Percentiles rank a stretch among this genome's conserved stretches.
Evolutionary conservation across 2,888 invertebrate genomes (phyloP).

Genomic region (Melolontha melolontha): DNA sequence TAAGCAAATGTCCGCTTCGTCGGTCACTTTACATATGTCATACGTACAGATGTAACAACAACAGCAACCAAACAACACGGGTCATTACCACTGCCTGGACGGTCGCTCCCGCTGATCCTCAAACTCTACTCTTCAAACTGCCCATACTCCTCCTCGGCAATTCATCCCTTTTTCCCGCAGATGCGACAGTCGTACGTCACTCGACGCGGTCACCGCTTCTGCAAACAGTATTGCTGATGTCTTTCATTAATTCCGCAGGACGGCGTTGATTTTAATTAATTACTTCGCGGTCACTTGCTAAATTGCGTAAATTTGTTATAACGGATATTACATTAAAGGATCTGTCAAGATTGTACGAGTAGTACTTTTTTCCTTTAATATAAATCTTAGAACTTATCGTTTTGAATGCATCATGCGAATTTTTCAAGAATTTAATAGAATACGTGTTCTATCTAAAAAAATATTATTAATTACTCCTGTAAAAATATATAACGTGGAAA

Average conservation of each 20-base stretch:
- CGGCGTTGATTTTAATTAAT: constrained; percentile 41
- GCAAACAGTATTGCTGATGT: constrained; percentile 41
- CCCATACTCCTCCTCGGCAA: constrained; percentile 10
- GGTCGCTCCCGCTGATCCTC: constrained; percentile 28
- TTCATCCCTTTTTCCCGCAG: constrained; percentile 35
- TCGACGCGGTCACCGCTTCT: constrained; percentile 38
- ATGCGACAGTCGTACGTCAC: constrained; percentile 32
- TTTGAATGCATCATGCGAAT: too few species aligned
- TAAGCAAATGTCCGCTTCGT: constrained; percentile 63
- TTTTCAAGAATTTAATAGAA: too few species aligned
- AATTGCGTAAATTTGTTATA: constrained; percentile 39
- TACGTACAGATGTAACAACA: constrained; percentile 58
- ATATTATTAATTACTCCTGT: too few species aligned
- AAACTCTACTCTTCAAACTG: constrained; percentile 8
- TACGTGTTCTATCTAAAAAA: too few species aligned
- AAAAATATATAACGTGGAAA: too few species aligned
- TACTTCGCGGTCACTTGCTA: constrained; percentile 40
- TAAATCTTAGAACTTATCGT: too few species aligned
- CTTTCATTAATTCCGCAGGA: constrained; percentile 41
- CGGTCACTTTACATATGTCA: constrained; percentile 65
- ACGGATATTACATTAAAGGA: constrained; percentile 22
- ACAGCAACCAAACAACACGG: constrained; percentile 56
- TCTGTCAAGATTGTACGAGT: constrained; percentile 26
- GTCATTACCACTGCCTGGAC: constrained; percentile 52
- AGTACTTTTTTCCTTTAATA: too few species aligned